A percentile compares a stretch with the other conserved stretches of the same genome.
Conservation (phyloP, 2,797 vertebrate species). For the Ciconia nigra region DNA sequence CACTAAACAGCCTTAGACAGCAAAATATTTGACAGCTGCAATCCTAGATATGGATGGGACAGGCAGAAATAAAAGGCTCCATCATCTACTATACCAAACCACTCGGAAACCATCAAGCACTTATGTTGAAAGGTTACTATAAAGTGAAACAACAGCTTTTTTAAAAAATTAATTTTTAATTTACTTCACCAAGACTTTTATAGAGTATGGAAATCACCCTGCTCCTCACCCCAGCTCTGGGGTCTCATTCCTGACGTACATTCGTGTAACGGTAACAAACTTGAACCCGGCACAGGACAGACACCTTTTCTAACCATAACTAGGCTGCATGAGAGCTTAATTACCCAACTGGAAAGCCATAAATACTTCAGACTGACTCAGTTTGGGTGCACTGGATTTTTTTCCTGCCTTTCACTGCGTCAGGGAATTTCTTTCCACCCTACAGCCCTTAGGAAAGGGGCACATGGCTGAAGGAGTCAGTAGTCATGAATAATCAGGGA, state of each 20-base stretch:
- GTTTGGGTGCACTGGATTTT: not conserved
- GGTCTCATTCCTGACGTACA: not conserved
- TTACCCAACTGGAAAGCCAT: not conserved
- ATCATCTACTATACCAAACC: not conserved
- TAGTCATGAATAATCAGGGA: constrained; percentile 21
- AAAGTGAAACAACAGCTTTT: not conserved
- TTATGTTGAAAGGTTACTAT: not conserved
- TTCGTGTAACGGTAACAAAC: not conserved
- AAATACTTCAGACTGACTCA: constrained; percentile 21
- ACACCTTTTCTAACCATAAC: not conserved
- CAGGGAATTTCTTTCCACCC: constrained; percentile 28
- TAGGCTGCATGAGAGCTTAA: not conserved
- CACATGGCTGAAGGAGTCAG: constrained; percentile 19
- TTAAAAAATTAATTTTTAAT: not conserved
- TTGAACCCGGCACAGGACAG: not conserved
- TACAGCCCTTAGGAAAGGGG: not conserved
- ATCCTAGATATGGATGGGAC: not conserved
- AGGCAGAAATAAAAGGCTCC: not conserved
- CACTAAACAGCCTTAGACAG: not conserved
- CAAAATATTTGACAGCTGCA: not conserved
- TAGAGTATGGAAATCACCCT: not conserved
- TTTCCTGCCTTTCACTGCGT: not conserved
- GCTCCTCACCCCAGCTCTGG: not conserved
- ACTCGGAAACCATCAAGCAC: not conserved
- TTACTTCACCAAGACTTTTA: not conserved